Evolutionary conservation across 1,140 invertebrate species (phyloP).

Genomic region (Nasonia longicornis): DNA sequence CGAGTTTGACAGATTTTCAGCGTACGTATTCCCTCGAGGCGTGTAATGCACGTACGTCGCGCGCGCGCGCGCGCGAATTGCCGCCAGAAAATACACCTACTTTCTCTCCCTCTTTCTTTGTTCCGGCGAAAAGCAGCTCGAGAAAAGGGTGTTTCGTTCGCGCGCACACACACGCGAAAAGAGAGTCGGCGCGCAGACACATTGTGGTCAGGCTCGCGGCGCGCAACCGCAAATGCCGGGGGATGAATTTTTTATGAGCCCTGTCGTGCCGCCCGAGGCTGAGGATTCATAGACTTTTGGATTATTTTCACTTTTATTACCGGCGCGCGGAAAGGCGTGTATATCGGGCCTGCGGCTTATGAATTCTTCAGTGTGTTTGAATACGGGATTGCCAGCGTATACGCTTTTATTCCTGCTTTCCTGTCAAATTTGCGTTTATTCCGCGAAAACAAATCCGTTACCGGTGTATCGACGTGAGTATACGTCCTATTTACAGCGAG

Average conservation of each 20-base stretch:
- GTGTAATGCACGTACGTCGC: no score
- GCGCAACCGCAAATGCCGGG: conserved; percentile 31
- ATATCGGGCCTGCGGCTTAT: conserved; percentile 17
- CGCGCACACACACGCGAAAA: background rate
- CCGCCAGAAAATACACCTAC: no score
- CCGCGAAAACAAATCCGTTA: no score
- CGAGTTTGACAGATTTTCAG: no score
- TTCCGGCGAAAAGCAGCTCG: no score
- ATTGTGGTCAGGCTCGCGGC: conserved; percentile 30
- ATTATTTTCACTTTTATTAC: conserved; percentile 46
- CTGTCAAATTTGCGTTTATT: background rate
- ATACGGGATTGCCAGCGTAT: background rate
- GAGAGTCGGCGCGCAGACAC: conserved; percentile 8
- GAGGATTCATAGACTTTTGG: conserved; percentile 43
- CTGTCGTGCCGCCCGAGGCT: background rate
- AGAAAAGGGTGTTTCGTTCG: background rate
- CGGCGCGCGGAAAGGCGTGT: background rate
- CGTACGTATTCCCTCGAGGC: no score
- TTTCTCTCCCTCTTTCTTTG: no score
- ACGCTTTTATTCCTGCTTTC: background rate
- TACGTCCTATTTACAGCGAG: background rate
- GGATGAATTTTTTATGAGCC: conserved; percentile 39
- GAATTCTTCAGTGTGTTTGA: conserved; percentile 40
- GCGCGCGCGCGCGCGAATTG: no score
- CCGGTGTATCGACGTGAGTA: no score